Evolutionary conservation across 2,113 vertebrate genomes (phyloP).

Genomic region (Kryptolebias marmoratus): DNA sequence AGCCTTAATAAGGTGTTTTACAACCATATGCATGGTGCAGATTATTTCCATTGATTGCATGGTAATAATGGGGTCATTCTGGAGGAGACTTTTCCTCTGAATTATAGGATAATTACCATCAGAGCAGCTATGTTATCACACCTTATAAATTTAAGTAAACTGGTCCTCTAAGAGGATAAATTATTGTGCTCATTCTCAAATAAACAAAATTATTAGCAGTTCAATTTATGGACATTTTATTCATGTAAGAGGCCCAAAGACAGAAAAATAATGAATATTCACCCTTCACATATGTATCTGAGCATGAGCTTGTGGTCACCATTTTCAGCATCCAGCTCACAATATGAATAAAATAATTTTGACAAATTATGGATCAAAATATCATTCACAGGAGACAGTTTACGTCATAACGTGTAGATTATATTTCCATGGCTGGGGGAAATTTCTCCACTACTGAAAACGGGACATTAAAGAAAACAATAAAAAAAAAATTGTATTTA

Average conservation of each 20-base stretch:
- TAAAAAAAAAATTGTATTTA: constrained; percentile 32
- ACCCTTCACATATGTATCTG: not conserved
- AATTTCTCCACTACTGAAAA: constrained; percentile 7
- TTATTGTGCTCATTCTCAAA: not conserved
- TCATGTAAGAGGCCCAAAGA: not conserved
- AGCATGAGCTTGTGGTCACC: not conserved
- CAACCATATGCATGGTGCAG: too few relatives aligned
- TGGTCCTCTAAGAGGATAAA: too few relatives aligned
- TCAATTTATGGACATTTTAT: not conserved
- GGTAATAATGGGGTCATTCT: too few relatives aligned
- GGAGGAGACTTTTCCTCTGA: too few relatives aligned
- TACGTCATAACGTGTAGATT: not conserved
- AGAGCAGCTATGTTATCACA: too few relatives aligned
- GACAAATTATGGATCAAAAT: not conserved
- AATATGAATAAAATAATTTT: too few relatives aligned
- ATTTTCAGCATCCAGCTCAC: too few relatives aligned
- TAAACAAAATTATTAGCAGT: not conserved
- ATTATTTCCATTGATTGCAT: too few relatives aligned
- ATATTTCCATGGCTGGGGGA: not conserved
- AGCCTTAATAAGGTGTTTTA: too few relatives aligned
- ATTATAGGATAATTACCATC: too few relatives aligned
- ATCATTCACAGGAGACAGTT: not conserved
- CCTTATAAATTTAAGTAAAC: too few relatives aligned
- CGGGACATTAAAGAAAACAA: constrained; percentile 3
- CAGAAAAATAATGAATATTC: not conserved